A percentile compares a stretch with the other conserved stretches of the same genome.
Evolutionary conservation across 2,888 invertebrate genomes (phyloP).

Genomic region (Calliphora vomitoria): DNA sequence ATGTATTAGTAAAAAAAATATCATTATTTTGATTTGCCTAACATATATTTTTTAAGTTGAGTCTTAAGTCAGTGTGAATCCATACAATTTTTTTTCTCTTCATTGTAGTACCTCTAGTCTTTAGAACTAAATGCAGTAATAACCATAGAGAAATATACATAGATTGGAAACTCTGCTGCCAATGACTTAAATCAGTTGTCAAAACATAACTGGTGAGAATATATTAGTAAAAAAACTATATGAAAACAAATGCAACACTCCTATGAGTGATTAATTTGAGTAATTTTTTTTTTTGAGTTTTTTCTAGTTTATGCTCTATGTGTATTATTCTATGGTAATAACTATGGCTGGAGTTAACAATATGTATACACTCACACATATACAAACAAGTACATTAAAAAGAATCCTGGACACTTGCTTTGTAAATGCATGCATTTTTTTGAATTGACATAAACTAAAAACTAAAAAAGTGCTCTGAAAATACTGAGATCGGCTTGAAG

Average conservation of each 20-base stretch:
- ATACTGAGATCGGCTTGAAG: background rate
- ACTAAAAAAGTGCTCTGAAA: slow-evolving; percentile 28
- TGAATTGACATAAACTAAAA: slow-evolving; percentile 46
- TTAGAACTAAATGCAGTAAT: background rate
- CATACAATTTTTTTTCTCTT: background rate
- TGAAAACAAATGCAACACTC: too few species aligned
- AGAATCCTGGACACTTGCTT: background rate
- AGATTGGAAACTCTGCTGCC: background rate
- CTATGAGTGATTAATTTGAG: too few species aligned
- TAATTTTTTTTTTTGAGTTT: too few species aligned
- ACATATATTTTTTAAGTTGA: background rate
- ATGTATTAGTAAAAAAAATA: too few species aligned
- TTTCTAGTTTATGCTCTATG: too few species aligned
- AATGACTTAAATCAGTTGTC: too few species aligned
- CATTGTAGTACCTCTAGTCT: background rate
- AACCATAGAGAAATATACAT: background rate
- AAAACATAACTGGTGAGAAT: too few species aligned
- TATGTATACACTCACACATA: background rate
- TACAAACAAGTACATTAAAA: background rate
- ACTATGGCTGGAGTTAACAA: too few species aligned
- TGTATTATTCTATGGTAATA: too few species aligned
- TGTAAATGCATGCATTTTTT: background rate
- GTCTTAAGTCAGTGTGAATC: background rate
- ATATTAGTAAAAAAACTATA: too few species aligned
- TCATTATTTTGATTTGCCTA: too few species aligned